Base-by-base conservation (phyloP, 1,140 invertebrate species). In the Hydropsyche tenuis region DNA sequence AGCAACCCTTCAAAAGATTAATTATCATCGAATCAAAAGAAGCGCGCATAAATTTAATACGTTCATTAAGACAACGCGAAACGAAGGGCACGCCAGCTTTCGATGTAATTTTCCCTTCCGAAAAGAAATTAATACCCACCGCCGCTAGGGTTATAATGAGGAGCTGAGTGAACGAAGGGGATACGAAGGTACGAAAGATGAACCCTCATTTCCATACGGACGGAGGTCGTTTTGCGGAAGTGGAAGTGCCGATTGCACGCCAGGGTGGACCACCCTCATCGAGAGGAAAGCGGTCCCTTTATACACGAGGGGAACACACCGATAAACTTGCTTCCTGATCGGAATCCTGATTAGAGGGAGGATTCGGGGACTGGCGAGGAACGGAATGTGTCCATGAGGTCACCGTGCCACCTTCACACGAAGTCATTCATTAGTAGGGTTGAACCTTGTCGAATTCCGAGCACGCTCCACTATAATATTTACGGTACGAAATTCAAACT, bases 261-360 rank as follows among this genome's bases (percentile, higher is more conserved):
- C n/a, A 20, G 64, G 64, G 37, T 66, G 30, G 14, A 20, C 2
- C 45, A 46, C 20, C 20, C 3, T 18, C 4, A 11, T 60, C 45
- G 4, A 48, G 56, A 22, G 7, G 51, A 37, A 37, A n/a, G n/a
- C n/a, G 46, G 56, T 60, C 22, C 20, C 56, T 18, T 14, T 14
- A 14, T 20, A 60, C 22, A 43, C 20, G 43, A 48, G 22, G 45
- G 65, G 65, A 68, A 48, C 37, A 43, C n/a, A 68, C 70, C 62
- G 62, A 72, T 75, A 71, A 75, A 75, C 74, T 72, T 62, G 25
- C 66, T 37, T 45, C 62, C 74, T 75, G 74, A 75, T 75, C 69
- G 48, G 74, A 75, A 75, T 75, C 69, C 69, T 62, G 74, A 75
- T 75, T 72, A 75, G 74, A 5, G 51, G 43, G 73, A 5, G 51